Conservation (phyloP, 2,888 invertebrate genomes). For the Mythimna pallens region DNA sequence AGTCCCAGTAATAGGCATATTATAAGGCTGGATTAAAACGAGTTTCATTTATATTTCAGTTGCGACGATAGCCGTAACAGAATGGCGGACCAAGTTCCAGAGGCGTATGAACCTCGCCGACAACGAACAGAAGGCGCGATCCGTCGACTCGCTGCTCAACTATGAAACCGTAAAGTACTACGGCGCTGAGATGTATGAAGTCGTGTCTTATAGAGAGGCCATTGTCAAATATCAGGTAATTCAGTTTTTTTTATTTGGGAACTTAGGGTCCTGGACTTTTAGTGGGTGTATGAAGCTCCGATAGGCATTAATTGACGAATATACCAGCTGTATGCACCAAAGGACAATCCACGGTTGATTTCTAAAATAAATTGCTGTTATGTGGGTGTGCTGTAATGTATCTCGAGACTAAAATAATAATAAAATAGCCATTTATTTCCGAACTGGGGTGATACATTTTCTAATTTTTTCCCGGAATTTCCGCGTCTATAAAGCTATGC, state of each 20-base stretch:
- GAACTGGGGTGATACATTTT: no score
- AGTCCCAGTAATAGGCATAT: no score
- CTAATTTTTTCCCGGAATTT: no score
- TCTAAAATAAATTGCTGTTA: background rate
- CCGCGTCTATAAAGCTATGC: no score
- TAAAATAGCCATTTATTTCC: no score
- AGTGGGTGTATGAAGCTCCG: no score
- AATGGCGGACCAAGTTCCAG: conserved; percentile 99
- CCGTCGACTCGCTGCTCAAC: conserved; percentile 98
- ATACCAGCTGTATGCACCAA: no score
- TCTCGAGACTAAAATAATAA: no score
- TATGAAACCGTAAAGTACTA: conserved; percentile 99
- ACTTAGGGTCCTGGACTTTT: no score
- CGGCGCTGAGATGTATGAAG: conserved; percentile 98
- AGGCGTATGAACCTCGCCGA: conserved; percentile 98
- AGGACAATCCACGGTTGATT: no score
- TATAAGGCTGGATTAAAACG: no score
- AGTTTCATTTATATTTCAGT: conserved; percentile 86
- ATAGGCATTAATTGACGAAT: no score
- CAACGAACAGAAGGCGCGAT: conserved; percentile 97
- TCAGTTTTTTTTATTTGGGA: background rate
- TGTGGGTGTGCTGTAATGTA: background rate
- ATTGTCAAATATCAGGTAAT: conserved; percentile 95
- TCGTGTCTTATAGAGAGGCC: conserved; percentile 95
- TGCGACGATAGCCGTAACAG: conserved; percentile 97